Base-by-base conservation (phyloP, 2,113 vertebrate species). In the Entomyzon cyanotis region DNA sequence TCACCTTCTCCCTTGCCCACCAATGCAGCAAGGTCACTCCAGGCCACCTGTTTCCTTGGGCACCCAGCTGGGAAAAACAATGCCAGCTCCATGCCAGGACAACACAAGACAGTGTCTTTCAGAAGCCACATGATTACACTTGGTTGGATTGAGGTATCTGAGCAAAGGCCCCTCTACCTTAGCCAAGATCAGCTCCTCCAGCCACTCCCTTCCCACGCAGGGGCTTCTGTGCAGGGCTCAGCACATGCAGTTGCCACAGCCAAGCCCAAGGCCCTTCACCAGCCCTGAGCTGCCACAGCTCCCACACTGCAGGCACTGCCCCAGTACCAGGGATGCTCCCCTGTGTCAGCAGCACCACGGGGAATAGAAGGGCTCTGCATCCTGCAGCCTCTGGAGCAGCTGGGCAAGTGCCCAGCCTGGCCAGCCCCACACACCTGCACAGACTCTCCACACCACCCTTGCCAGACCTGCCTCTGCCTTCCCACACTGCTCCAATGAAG, bases 101-200 rank as follows among this genome's bases (percentile, higher is more conserved):
- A 33, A 9, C 25, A 25, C 30, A 27, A 11, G 1, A 3, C 0
- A 2, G 4, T 55, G 47, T 46, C 10, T 17, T 5, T 53, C 8
- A 21, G 39, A 9, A 35, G 17, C 9, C 41, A 25, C 31, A 31
- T 8, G 35, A 9, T 20, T 33, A 14, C 1, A 1, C 13, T 9
- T 13, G 24, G 8, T 2, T n/a, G 3, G 8, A 60, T 22, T 5
- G 1, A 55, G 4, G 2, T 16, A 0, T 21, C 28, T 3, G 3
- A 11, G 8, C 3, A 60, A 85, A 15, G 1, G 4, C 13, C 9
- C 7, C 41, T 52, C 7, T 19, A 0, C 1, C 15, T 44, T 6
- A 53, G 15, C 12, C n/a, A 20, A 44, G 27, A 10, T 37, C 50
- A 46, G 46, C 25, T 42, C 25, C 64, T 84, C 39, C 39, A n/a